Percentiles rank a stretch among this genome's conserved stretches.
Evolutionary conservation across 2,113 vertebrate species (phyloP).

Genomic region (Martes martes): DNA sequence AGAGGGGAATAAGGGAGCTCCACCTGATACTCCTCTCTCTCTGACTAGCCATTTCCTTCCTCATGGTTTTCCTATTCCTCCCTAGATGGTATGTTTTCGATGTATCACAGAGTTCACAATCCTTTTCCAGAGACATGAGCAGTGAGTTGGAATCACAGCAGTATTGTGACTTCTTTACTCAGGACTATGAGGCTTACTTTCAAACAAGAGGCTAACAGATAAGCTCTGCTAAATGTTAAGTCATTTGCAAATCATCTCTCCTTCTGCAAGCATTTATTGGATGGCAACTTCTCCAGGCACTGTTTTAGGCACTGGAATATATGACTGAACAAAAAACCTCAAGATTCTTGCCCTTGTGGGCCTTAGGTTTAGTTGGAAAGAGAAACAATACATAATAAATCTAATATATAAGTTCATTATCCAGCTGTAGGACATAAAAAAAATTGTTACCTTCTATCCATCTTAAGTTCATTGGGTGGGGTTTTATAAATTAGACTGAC

Average conservation of each 20-base stretch:
- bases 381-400: not conserved
- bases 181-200: not conserved
- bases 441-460: not conserved
- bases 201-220: not conserved
- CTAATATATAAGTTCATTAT: not conserved
- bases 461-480: not conserved
- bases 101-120: not conserved
- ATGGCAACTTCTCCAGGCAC: not conserved
- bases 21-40: not conserved
- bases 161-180: not conserved
- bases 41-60: not conserved
- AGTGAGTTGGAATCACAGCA: not conserved
- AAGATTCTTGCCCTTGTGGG: not conserved
- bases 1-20: not conserved
- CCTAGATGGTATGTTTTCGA: not conserved
- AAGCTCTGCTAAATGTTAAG: not conserved
- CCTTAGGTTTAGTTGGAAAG: not conserved
- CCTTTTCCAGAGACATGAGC: not conserved
- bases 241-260: not conserved
- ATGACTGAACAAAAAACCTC: not conserved
- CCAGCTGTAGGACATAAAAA: not conserved
- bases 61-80: not conserved
- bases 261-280: not conserved
- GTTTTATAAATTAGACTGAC: not conserved
- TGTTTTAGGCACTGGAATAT: not conserved